Evolutionary conservation across 2,888 invertebrate genomes (phyloP), one percentile per base, ranked within the genome.

Genomic region (Ormia ochracea): DNA sequence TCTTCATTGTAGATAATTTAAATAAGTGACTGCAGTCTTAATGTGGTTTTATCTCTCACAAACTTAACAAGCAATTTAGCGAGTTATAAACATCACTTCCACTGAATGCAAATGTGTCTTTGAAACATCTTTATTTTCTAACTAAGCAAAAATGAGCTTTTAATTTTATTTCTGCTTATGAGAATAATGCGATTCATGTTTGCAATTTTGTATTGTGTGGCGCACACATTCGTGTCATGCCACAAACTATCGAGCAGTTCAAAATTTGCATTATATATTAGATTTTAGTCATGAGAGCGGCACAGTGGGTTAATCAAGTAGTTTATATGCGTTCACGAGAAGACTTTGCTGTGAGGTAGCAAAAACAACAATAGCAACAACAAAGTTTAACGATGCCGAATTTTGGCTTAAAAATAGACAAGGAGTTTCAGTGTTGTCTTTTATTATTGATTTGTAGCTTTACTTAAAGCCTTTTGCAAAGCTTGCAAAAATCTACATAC

Each of bases 381-480:
- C 54, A 5, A n/a, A 1, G 12, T 50, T 70, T 59, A 77, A 77
- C 50, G 38, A 31, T 52, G 52, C 17, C 33, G 41, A 61, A 58
- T 43, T 50, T 61, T 54, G 31, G 61, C 21, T 23, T 48, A 58
- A 41, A 43, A 41, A 31, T 26, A 12, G 41, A 59, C 26, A 58
- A 56, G 56, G 45, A 76, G 36, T 72, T 79, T 72, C 36, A 73
- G 68, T 76, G 56, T 76, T 58, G 68, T 80, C 75, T 76, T 68
- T 76, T 73, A 68, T 76, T 80, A 80, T 80, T 80, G 80, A 80
- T 80, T 80, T 80, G 80, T 76, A 73, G 80, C 68, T 76, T 76
- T 56, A 76, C 63, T 68, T 76, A 63, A 80, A 76, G 50, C 68
- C 72, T 80, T 80, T 80, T 76, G 68, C 73, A 68, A 63, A 61